Evolutionary conservation across 2,797 vertebrate species (phyloP), one percentile per base, ranked within the genome.

Genomic region (Falco novaeseelandiae): DNA sequence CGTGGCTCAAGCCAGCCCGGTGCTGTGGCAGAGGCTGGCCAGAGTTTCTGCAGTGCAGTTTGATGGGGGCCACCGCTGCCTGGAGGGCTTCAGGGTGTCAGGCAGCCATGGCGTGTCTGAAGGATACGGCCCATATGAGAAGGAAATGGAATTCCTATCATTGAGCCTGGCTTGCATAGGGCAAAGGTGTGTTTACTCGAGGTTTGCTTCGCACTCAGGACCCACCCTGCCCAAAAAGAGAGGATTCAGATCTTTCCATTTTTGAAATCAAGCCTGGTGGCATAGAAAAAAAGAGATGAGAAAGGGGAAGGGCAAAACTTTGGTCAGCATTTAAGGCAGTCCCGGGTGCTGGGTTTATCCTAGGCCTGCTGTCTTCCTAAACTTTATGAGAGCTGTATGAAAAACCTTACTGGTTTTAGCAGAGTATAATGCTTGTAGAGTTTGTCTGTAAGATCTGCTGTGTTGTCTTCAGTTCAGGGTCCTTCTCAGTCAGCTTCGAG

Each of bases 101-200:
- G 23, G 76, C 14, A 48, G 81, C 22, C 6, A 2, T 1, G 4
- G 34, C 1, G 1, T 1, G 7, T 58, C 36, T 18, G 52, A 34
- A 52, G 14, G 62, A 23, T 29, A 2, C 2, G 9, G 34, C 19
- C 57, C 16, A 2, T 13, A 8, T 4, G 32, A 21, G 40, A 58
- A 44, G 27, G 57, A 83, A 93, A 49, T 8, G 0, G 6, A 65
- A 42, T 40, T 59, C 10, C 1, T 26, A 0, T 13, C 12, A 0
- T 2, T 10, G 58, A 48, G 57, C 34, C 30, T 23, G 49, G 62
- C 66, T 87, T 13, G 8, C 4, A 16, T 25, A 51, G 52, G 2
- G 19, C n/a, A 52, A 63, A 92, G 5, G 48, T 12, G 36, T 3
- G 2, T n/a, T 87, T 38, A 3, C 36, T 70, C 14, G 23, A 66